Evolutionary conservation across 2,113 vertebrate species (phyloP), one percentile per base, ranked within the genome.

Genomic region (Odobenus rosmarus): DNA sequence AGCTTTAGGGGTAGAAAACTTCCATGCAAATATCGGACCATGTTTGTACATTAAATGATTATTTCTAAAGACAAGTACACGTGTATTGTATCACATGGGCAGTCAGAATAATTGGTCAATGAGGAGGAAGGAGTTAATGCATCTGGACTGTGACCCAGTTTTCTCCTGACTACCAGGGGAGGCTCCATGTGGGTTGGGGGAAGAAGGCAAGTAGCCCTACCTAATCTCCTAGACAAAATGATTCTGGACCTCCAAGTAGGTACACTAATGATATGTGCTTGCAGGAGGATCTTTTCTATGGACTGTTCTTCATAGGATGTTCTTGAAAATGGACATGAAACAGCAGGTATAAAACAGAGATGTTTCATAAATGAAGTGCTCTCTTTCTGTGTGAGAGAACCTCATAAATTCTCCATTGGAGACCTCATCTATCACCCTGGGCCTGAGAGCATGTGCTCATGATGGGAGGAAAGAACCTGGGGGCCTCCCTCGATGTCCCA

Each of bases 241-340:
- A 59, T 84, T 82, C 39, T 93, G 62, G 53, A 71, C 19, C 81
- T 86, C 7, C 1, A 76, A 26, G 57, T 77, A 71, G 91, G 88
- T 71, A 51, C 1, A 74, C 12, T 74, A 77, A 62, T 86, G 39
- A 31, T 62, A 33, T n/a, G n/a, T 49, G 7, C 4, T 85, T 55
- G 9, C 12, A 51, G 16, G n/a, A 88, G n/a, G 4, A 26, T 71
- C 21, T 91, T 77, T 59, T 72, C 19, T 90, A 36, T 95, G 53
- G 33, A 83, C 69, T 53, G 14, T 16, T 87, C 1, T 76, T 84
- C 79, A 39, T 1, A 92, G 49, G 39, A 69, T 36, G 24, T 72
- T 67, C 80, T 92, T 92, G 79, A 83, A 95, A 90, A 91, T 36
- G 77, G 71, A 79, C 21, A 13, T 42, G 28, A 86, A 92, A 64